Percentiles rank a stretch among this genome's conserved stretches.
phyloP scores from a whole-genome alignment of 2,113 vertebrate species.

The Mormoops blainvillei region DNA sequence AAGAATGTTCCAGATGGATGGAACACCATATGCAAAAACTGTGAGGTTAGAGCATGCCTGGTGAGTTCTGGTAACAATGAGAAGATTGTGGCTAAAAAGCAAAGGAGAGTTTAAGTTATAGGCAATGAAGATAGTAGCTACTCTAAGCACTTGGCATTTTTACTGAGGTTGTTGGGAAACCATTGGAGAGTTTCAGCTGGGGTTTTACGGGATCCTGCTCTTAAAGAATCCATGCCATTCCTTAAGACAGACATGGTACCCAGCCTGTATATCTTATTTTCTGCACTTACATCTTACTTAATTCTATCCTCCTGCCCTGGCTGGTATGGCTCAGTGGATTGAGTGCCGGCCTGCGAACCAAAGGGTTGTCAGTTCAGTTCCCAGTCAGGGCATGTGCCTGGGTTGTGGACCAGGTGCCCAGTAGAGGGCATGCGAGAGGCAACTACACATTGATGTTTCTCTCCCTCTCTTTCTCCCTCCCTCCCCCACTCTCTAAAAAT shows the following conservation, averaged over 20 bases:
- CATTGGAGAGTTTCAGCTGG: not conserved
- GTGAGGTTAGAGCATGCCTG: not conserved
- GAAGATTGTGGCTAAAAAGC: not conserved
- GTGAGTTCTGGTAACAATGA: not conserved
- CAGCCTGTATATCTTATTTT: not conserved
- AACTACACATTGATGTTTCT: no score
- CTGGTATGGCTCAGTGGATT: no score
- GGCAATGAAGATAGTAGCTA: not conserved
- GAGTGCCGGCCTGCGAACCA: no score
- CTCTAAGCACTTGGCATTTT: not conserved
- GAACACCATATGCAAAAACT: not conserved
- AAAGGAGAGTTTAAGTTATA: not conserved
- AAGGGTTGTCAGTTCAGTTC: no score
- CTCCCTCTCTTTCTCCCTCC: no score
- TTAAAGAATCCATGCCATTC: not conserved
- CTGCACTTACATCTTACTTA: not conserved
- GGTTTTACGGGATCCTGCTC: not conserved
- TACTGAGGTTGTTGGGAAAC: not conserved
- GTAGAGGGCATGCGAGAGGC: no score
- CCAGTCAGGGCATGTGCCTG: no score
- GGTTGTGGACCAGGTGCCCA: no score
- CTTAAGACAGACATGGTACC: not conserved
- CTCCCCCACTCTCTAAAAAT: no score
- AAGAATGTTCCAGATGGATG: not conserved
- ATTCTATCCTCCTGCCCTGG: not conserved